A percentile compares a stretch with the other conserved stretches of the same genome.
Evolutionary conservation across 2,797 vertebrate genomes (phyloP).

Genomic region (Syngnathus acus): DNA sequence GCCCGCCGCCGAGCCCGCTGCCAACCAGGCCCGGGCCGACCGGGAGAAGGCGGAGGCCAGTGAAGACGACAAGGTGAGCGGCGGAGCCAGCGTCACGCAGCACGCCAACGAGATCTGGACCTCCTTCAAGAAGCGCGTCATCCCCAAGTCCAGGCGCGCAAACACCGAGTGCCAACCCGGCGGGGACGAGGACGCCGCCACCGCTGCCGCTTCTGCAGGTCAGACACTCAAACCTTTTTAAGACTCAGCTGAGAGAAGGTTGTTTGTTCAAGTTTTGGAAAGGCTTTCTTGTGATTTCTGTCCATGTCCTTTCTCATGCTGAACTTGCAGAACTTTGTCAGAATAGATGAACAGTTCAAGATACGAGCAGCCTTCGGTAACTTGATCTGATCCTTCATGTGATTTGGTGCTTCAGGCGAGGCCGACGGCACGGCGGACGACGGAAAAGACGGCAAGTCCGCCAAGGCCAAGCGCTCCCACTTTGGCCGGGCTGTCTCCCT

Average conservation of each 20-base stretch:
- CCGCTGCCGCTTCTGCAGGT: conserved; percentile 24
- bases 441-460: conserved; percentile 67
- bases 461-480: conserved; percentile 71
- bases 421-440: conserved; percentile 62
- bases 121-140: conserved; percentile 76
- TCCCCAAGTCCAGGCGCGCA: conserved; percentile 69
- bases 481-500: conserved; percentile 74
- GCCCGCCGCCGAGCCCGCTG: conserved; percentile 35
- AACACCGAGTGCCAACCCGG: conserved; percentile 52
- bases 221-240: neutral
- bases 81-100: conserved; percentile 56
- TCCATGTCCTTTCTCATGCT: no score
- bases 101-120: conserved; percentile 79
- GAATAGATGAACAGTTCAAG: no score
- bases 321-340: no score
- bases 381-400: conserved; percentile 3
- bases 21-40: conserved; percentile 6
- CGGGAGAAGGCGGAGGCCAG: conserved; percentile 35
- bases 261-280: no score
- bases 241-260: no score
- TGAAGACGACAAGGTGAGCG: conserved; percentile 22
- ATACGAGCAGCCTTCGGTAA: conserved; percentile 4
- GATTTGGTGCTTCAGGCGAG: conserved; percentile 46
- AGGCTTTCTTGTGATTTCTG: no score
- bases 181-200: conserved; percentile 57